These are phyloP conservation scores for Zaprionus tsacasi DNA, from an alignment of 1,140 invertebrate genomes.

Conservation along the genomic window DNA sequence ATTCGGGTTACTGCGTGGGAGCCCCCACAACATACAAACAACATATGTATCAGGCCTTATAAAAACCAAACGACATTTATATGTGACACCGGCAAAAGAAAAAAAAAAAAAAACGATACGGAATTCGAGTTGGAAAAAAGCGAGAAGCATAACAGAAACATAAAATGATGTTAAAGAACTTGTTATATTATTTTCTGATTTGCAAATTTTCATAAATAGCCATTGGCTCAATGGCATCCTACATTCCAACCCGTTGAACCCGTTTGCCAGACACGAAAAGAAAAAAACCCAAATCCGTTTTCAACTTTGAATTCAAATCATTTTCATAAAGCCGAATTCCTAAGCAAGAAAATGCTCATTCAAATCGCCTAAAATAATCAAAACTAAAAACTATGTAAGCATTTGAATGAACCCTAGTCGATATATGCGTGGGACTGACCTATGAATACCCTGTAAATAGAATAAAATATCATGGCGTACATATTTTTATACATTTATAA, in stretches of 20 bases:
- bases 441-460: slow-evolving; percentile 2
- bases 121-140: slow-evolving; percentile 1
- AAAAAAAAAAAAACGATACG: not conserved
- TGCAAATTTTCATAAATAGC: slow-evolving; percentile 44
- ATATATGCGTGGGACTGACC: no score
- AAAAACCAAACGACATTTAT: slow-evolving; percentile 22
- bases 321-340: slow-evolving; percentile 45
- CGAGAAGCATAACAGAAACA: slow-evolving; percentile 18
- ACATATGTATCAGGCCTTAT: slow-evolving; percentile 11
- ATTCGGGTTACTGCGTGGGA: slow-evolving; percentile 57
- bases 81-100: slow-evolving; percentile 19
- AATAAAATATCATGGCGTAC: not conserved
- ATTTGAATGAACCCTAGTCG: slow-evolving; percentile 36
- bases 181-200: slow-evolving; percentile 40
- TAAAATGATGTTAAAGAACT: slow-evolving; percentile 40
- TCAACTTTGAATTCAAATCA: slow-evolving; percentile 55
- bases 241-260: slow-evolving; percentile 47
- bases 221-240: slow-evolving; percentile 30
- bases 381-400: slow-evolving; percentile 22
- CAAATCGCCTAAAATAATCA: slow-evolving; percentile 38
- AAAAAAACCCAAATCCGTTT: slow-evolving; percentile 56
- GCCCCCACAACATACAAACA: slow-evolving; percentile 20
- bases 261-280: slow-evolving; percentile 30
- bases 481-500: no score
- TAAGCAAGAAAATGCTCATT: slow-evolving; percentile 55